Percentiles rank a stretch among this genome's conserved stretches.
phyloP scores from a whole-genome alignment of 2,888 invertebrate genomes.

The Eupithecia tripunctaria region DNA sequence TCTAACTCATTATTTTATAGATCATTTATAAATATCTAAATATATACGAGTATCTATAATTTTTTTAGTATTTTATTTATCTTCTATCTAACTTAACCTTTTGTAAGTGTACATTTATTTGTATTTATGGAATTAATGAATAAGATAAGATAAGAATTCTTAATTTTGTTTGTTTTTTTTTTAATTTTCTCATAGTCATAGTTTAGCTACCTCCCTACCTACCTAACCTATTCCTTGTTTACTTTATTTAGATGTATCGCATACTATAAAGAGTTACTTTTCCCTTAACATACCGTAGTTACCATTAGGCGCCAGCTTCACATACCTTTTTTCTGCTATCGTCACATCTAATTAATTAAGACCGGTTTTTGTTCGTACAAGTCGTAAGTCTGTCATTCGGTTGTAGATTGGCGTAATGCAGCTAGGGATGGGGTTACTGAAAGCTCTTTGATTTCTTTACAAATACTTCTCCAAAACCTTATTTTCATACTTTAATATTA shows the following conservation, averaged over 20 bases:
- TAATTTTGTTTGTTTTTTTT: no score
- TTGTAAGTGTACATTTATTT: no score
- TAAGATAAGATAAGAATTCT: no score
- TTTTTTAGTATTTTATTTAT: no score
- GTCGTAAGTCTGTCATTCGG: slow-evolving; percentile 75
- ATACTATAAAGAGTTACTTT: neutral
- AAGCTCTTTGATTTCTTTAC: neutral
- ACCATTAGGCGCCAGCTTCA: slow-evolving; percentile 59
- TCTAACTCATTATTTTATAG: neutral
- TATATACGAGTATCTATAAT: no score
- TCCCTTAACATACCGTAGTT: slow-evolving; percentile 41
- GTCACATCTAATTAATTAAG: slow-evolving; percentile 79
- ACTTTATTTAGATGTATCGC: neutral
- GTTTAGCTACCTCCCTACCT: no score
- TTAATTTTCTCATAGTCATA: neutral
- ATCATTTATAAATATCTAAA: no score
- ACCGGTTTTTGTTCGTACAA: slow-evolving; percentile 75
- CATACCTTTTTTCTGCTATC: slow-evolving; percentile 68
- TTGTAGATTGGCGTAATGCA: slow-evolving; percentile 61
- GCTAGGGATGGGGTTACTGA: slow-evolving; percentile 34
- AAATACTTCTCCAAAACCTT: neutral
- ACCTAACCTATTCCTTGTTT: neutral
- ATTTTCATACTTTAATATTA: no score
- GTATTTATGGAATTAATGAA: no score
- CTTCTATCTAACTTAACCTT: no score